phyloP scores from a whole-genome alignment of 2,888 invertebrate genomes.

The Eilema depressum region DNA sequence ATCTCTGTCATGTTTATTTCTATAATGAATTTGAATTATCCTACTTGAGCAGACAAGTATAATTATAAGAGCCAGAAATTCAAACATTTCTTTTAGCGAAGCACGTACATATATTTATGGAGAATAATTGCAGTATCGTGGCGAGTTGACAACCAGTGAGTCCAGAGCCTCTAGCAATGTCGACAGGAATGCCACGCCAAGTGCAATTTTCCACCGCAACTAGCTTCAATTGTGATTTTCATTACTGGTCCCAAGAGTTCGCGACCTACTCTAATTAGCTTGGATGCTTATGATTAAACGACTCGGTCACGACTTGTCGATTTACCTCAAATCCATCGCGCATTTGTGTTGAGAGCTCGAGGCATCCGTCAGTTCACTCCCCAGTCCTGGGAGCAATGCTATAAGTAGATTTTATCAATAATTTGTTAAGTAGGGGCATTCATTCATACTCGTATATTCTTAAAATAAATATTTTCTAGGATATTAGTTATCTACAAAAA shows the following conservation, averaged over 20 bases:
- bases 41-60: slow-evolving; percentile 10
- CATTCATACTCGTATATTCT: background rate
- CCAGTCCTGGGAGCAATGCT: slow-evolving; percentile 55
- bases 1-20: background rate
- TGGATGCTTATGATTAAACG: slow-evolving; percentile 85
- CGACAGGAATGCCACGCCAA: slow-evolving; percentile 71
- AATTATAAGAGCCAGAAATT: slow-evolving; percentile 13
- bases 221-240: slow-evolving; percentile 84
- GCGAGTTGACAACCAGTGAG: slow-evolving; percentile 57
- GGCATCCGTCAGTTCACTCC: slow-evolving; percentile 72
- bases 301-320: slow-evolving; percentile 82
- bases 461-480: background rate
- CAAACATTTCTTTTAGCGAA: slow-evolving; percentile 26
- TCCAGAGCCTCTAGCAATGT: slow-evolving; percentile 64
- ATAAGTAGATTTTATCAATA: slow-evolving; percentile 22
- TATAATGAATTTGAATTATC: slow-evolving; percentile 13
- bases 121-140: slow-evolving; percentile 55
- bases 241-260: slow-evolving; percentile 82
- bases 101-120: slow-evolving; percentile 29
- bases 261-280: slow-evolving; percentile 85
- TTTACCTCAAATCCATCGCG: slow-evolving; percentile 81
- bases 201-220: slow-evolving; percentile 80
- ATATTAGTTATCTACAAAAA: background rate
- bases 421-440: background rate
- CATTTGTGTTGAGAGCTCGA: slow-evolving; percentile 76